phyloP scores from a whole-genome alignment of 1,140 invertebrate species.

The Dreissena polymorpha region DNA sequence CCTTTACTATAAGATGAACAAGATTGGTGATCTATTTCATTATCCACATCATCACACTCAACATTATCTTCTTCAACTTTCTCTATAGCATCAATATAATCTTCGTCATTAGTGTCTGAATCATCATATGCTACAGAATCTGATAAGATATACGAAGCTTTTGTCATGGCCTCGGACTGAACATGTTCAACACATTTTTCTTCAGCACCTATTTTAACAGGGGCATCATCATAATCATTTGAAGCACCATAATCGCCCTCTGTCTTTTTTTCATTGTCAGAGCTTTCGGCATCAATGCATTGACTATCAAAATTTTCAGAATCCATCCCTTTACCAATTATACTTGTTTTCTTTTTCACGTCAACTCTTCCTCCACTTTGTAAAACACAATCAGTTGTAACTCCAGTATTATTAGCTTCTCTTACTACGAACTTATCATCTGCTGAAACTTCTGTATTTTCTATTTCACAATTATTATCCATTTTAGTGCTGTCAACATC shows the following conservation, averaged over 20 bases:
- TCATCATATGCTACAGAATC: conserved; percentile 5
- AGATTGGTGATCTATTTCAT: conserved; percentile 8
- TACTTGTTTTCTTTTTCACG: too few species aligned
- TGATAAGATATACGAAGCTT: background rate
- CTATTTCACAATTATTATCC: background rate
- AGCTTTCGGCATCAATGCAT: too few species aligned
- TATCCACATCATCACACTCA: background rate
- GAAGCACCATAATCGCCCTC: background rate
- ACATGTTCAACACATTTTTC: background rate
- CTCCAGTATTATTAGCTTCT: background rate
- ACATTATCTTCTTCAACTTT: background rate
- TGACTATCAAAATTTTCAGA: too few species aligned
- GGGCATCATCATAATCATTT: background rate
- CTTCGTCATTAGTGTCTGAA: background rate
- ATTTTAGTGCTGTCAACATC: background rate
- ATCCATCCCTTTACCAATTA: too few species aligned
- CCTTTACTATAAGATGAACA: conserved; percentile 1
- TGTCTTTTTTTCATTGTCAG: too few species aligned
- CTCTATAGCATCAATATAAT: background rate
- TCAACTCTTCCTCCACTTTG: too few species aligned
- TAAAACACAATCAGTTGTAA: too few species aligned
- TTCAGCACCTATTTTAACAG: background rate
- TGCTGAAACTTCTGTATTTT: background rate
- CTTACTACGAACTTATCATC: background rate
- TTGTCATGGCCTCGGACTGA: too few species aligned